Evolutionary conservation across 1,140 invertebrate species (phyloP).

Genomic region (Protaetia brevitarsis): DNA sequence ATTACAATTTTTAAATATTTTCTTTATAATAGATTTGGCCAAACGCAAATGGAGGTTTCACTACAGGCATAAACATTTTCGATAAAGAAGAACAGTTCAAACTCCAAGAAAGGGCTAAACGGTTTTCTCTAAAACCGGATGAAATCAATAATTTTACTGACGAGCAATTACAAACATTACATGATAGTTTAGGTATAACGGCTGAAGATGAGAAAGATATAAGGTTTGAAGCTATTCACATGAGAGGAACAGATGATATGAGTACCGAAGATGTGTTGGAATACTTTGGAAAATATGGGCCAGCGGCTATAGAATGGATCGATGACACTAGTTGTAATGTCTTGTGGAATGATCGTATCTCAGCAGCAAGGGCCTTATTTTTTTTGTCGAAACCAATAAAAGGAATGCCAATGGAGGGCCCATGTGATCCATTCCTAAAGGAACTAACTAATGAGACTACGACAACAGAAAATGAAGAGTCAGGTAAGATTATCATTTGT

Average conservation of each 20-base stretch:
- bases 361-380: conserved; percentile 67
- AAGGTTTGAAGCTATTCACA: conserved; percentile 70
- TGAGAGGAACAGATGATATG: conserved; percentile 72
- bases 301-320: conserved; percentile 75
- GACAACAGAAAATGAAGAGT: conserved; percentile 28
- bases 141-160: conserved; percentile 54
- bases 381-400: conserved; percentile 55
- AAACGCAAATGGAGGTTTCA: conserved; percentile 54
- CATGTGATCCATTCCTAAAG: conserved; percentile 43
- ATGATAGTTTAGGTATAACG: conserved; percentile 63
- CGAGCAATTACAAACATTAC: conserved; percentile 61
- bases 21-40: conserved; percentile 45
- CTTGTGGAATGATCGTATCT: conserved; percentile 68
- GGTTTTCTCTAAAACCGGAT: conserved; percentile 62
- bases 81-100: conserved; percentile 62
- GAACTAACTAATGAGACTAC: conserved; percentile 33
- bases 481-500: too few relatives aligned
- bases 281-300: conserved; percentile 73
- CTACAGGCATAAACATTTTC: conserved; percentile 58
- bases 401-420: conserved; percentile 46
- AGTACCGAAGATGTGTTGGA: conserved; percentile 73
- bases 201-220: conserved; percentile 61
- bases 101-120: conserved; percentile 64
- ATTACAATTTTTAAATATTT: conserved; percentile 20
- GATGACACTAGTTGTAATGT: conserved; percentile 79